phyloP scores from a whole-genome alignment of 2,888 invertebrate genomes.

The Chaetogeoica ovagalla region DNA sequence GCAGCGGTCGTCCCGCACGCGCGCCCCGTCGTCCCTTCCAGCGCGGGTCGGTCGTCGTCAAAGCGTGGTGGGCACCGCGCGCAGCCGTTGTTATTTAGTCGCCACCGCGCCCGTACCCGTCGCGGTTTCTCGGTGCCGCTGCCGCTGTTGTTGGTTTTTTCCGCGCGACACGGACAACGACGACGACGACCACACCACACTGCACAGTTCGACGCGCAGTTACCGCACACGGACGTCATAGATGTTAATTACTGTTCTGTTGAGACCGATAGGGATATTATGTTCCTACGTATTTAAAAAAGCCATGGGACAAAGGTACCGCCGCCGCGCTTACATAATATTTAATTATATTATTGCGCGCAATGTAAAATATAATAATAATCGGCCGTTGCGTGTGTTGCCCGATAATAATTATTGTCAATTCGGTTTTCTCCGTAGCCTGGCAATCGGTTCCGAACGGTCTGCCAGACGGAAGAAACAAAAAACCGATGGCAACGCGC shows the following conservation, averaged over 20 bases:
- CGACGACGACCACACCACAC: not conserved
- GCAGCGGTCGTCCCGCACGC: not conserved
- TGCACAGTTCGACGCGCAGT: no score
- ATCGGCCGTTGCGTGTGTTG: no score
- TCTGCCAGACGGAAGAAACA: slow-evolving; percentile 45
- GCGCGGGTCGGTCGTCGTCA: no score
- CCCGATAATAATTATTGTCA: no score
- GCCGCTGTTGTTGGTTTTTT: not conserved
- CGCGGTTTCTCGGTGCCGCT: no score
- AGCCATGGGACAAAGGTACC: slow-evolving; percentile 50
- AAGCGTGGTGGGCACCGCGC: not conserved
- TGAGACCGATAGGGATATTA: slow-evolving; percentile 49
- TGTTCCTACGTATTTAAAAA: slow-evolving; percentile 51
- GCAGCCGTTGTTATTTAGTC: no score
- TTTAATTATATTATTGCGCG: no score
- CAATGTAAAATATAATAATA: no score
- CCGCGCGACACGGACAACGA: not conserved
- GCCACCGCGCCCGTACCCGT: no score
- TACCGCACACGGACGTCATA: slow-evolving; percentile 31
- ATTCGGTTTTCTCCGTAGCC: no score
- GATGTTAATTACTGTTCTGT: slow-evolving; percentile 45
- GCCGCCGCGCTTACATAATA: no score
- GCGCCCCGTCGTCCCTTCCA: not conserved
- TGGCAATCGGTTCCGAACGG: slow-evolving; percentile 43
- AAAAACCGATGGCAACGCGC: slow-evolving; percentile 28